Base-by-base conservation (phyloP, 2,797 vertebrate genomes). In the Pangasius macronema region DNA sequence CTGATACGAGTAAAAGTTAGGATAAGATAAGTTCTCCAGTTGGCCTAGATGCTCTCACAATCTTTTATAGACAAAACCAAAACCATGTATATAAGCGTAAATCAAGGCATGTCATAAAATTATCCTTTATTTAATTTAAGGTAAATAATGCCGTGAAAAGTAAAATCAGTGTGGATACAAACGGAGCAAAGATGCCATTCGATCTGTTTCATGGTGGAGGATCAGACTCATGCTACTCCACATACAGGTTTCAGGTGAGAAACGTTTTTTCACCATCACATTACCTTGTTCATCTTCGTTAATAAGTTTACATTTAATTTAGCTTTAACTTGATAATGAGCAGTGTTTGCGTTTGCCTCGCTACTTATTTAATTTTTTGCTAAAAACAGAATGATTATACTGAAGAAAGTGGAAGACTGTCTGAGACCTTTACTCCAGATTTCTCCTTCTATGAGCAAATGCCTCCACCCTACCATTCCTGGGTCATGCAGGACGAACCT, bases 401-500 rank as follows among this genome's bases (percentile, higher is more conserved):
- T 91, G 96, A 93, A 94, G 96, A 96, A 63, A 94, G 87, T 20
- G 83, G 93, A 91, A 93, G 94, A 51, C 68, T 93, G 59, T 90
- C 92, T 85, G 94, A 93, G 82, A 92, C 93, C 81, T 96, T 94
- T 67, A 91, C 93, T 91, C 91, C 94, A 39, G 92, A 95, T 86
- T 88, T 93, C 86, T 94, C 93, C 8, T 76, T 89, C n/a, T 91
- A 90, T 82, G 93, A 95, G 67, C 89, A 92, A 61, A 77, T 90
- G 20, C 82, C 79, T 83, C 89, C 93, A 75, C 89, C 95, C 42
- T 96, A 93, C 76, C 70, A 93, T 10, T 93, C 94, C 1, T 98
- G 97, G 97, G 96, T 96, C 92, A 87, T 93, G 9, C 93, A 93
- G 9, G 95, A 96, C 80, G 96, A 97, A 89, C 95, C 96, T 63